phyloP scores from a whole-genome alignment of 2,888 invertebrate genomes.

The Silvanus unidentatus region DNA sequence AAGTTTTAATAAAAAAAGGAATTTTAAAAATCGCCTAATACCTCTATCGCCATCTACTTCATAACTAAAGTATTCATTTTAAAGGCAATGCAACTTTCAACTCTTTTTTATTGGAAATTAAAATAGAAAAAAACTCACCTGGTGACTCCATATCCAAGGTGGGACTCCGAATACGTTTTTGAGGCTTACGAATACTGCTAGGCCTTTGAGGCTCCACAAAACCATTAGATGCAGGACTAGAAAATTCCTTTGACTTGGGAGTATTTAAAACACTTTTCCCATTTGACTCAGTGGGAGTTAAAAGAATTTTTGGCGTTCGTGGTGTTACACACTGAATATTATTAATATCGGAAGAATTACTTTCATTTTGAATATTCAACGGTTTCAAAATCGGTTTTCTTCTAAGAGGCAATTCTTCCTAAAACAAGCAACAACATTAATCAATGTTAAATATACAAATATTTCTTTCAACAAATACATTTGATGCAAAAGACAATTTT shows the following conservation, averaged over 20 bases:
- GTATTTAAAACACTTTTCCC: slow-evolving; percentile 3
- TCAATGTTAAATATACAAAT: slow-evolving; percentile 1
- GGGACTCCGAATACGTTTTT: slow-evolving; percentile 42
- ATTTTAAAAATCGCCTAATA: no score
- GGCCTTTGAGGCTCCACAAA: slow-evolving; percentile 35
- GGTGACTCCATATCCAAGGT: slow-evolving; percentile 41
- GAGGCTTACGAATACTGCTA: slow-evolving; percentile 39
- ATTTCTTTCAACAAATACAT: background rate
- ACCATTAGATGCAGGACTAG: slow-evolving; percentile 11
- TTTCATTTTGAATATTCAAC: background rate
- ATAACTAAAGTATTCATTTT: no score
- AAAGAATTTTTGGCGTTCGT: background rate
- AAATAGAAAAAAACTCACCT: slow-evolving; percentile 29
- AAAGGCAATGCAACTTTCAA: no score
- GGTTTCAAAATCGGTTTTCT: slow-evolving; percentile 1
- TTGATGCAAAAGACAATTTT: slow-evolving; percentile 18
- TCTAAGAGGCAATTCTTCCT: no score
- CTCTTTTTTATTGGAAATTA: no score
- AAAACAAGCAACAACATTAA: background rate
- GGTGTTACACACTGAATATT: background rate
- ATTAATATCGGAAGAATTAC: background rate
- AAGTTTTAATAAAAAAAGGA: no score
- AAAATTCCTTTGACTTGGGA: slow-evolving; percentile 5
- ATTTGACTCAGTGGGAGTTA: slow-evolving; percentile 11
- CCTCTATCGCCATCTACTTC: no score